Conservation (phyloP, 2,888 invertebrate species). For the Galeopsomyia nigrocyanea region DNA sequence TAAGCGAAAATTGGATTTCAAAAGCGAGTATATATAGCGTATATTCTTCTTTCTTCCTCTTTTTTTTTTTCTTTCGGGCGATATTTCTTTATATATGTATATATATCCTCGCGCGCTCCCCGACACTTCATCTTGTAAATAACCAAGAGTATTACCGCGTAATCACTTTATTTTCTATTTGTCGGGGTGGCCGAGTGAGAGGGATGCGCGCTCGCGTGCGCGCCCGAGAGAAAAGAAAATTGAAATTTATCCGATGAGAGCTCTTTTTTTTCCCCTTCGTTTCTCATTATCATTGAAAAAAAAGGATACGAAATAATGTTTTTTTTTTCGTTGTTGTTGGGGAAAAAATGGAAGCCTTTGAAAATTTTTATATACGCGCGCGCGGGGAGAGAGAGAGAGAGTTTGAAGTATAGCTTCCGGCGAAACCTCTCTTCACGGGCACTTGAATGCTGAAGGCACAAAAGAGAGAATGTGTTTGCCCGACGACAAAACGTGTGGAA, state of each 20-base stretch:
- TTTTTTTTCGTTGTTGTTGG: too few species aligned
- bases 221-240: too few species aligned
- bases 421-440: neutral
- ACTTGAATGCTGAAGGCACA: constrained; percentile 12
- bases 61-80: neutral
- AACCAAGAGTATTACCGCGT: too few species aligned
- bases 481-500: constrained; percentile 46
- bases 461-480: constrained; percentile 18
- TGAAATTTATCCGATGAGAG: too few species aligned
- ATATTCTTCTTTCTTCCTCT: constrained; percentile 10
- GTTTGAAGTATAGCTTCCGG: constrained; percentile 9
- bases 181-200: too few species aligned
- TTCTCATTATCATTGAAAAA: neutral
- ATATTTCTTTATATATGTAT: neutral
- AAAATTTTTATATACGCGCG: neutral
- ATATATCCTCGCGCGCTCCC: too few species aligned
- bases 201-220: too few species aligned
- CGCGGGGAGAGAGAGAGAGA: neutral
- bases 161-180: too few species aligned
- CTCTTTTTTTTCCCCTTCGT: neutral
- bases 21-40: constrained; percentile 1
- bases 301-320: neutral
- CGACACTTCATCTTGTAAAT: too few species aligned
- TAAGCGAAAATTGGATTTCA: constrained; percentile 27
- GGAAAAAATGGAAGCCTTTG: neutral